Evolutionary conservation across 2,113 vertebrate genomes (phyloP).

Genomic region (Myrmecophaga tridactyla): DNA sequence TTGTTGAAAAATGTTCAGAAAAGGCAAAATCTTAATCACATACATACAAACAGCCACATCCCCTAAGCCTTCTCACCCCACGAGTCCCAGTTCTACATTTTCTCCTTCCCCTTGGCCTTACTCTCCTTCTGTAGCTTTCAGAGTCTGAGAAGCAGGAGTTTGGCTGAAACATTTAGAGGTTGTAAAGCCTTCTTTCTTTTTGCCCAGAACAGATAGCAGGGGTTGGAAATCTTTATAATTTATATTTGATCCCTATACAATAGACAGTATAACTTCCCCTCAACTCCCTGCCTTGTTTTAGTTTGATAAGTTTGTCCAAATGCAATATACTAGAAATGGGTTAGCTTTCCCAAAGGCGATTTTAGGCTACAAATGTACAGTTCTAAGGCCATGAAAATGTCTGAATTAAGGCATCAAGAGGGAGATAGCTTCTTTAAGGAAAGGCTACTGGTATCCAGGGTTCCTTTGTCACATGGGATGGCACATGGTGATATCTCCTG

Average conservation of each 20-base stretch:
- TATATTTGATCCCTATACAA: not conserved
- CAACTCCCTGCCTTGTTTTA: no score
- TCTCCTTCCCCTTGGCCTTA: not conserved
- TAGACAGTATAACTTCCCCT: not conserved
- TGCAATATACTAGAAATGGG: no score
- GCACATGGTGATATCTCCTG: no score
- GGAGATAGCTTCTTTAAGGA: no score
- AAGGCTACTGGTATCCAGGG: no score
- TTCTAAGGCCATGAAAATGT: no score
- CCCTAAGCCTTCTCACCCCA: not conserved
- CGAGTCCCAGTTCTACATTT: not conserved
- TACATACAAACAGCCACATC: not conserved
- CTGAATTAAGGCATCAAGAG: no score
- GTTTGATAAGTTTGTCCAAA: no score
- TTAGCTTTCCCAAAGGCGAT: no score
- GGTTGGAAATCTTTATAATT: not conserved
- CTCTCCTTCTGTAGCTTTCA: not conserved
- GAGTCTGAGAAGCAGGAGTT: not conserved
- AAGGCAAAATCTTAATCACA: not conserved
- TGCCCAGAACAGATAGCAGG: not conserved
- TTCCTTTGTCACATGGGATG: no score
- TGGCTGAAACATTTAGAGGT: not conserved
- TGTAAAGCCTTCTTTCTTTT: not conserved
- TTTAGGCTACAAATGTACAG: no score
- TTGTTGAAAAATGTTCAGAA: conserved; percentile 18